Evolutionary conservation across 37 sponge, comb jelly and placozoan species (phyloP), one percentile per base, ranked within the genome.

Genomic region (Dysidea cf. avara): DNA sequence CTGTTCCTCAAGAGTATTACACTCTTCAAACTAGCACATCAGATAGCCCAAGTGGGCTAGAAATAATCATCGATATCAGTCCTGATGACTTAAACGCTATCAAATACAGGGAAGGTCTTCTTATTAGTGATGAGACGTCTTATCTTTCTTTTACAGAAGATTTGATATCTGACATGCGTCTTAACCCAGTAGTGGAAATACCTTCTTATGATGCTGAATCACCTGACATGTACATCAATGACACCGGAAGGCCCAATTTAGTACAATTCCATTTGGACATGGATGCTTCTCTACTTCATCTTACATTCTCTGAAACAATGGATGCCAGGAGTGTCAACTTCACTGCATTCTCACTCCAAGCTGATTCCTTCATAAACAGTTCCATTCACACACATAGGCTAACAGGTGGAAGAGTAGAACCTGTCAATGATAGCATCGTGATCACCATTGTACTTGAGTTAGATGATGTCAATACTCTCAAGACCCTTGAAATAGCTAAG

Each of bases 251-350:
- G 4, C 95, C 95, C 3, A 48, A 84, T 24, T 60, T 94, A 0
- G 24, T 74, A 14, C 51, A 76, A 48, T 94, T 74, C 61, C 80
- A 86, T 36, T 77, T 90, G 17, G 95, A 94, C 66, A 94, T 94
- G 95, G 82, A 90, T 62, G 68, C 76, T 4, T 83, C 80, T 7
- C 61, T 67, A 38, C 67, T 92, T 0, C 87, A 86, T 49, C 77
- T 92, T 32, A 83, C 87, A 0, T 92, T 92, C 74, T 66, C 71
- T 43, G 92, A 92, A 55, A 92, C 92, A 2, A 61, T 92, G 52
- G 86, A 92, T 70, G 84, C 84, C 30, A 79, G 85, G 32, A 84
- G 91, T 53, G 76, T 94, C 38, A 81, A 90, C 51, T 90, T 90
- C 64, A 83, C 88, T 11, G 69, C 91, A 26, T 86, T 94, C 50